These are phyloP conservation scores for Anoura caudifer DNA, from an alignment of 2,113 vertebrate genomes.

Conservation along the genomic window DNA sequence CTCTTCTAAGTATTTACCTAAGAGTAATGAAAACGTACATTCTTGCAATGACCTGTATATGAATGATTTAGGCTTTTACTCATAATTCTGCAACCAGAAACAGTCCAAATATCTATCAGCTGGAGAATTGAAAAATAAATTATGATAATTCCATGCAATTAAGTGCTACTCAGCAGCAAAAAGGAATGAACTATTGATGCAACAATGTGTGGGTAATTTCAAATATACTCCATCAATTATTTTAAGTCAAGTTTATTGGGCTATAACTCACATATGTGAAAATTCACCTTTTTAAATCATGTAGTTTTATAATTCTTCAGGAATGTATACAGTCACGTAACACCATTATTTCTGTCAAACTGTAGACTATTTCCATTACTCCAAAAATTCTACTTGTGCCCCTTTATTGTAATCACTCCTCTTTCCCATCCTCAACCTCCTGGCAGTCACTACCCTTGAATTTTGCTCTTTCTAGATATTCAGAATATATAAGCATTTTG, in stretches of 20 bases:
- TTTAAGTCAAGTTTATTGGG: background rate
- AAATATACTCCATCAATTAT: background rate
- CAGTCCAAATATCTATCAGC: background rate
- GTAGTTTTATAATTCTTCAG: background rate
- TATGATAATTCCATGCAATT: background rate
- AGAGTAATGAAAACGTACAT: background rate
- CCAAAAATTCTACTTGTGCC: background rate
- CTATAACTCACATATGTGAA: background rate
- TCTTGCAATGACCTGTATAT: background rate
- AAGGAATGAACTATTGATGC: background rate
- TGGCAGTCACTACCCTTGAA: background rate
- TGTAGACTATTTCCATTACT: background rate
- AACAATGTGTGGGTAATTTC: background rate
- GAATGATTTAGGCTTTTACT: background rate
- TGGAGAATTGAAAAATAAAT: background rate
- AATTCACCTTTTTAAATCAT: background rate
- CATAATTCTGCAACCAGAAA: background rate
- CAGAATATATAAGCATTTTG: background rate
- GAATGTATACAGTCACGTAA: background rate
- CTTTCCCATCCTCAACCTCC: rapidly evolving
- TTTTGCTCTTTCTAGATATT: background rate
- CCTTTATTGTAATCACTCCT: background rate
- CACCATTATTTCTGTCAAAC: background rate
- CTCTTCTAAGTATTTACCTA: background rate
- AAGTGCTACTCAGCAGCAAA: background rate